phyloP scores from a whole-genome alignment of 2,113 vertebrate species.

The Gobius niger region DNA sequence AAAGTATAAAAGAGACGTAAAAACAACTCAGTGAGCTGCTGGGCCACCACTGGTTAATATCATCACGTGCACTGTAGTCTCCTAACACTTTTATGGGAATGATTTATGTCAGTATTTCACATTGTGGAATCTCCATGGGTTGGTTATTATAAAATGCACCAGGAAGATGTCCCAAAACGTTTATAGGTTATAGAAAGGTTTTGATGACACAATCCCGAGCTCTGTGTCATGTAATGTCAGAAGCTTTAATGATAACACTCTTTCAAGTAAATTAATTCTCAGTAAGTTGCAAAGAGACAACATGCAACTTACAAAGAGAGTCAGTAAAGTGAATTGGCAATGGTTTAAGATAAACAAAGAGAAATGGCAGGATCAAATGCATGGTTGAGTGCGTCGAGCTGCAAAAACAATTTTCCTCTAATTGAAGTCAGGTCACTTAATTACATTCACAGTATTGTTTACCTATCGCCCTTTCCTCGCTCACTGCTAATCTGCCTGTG shows the following conservation, averaged over 20 bases:
- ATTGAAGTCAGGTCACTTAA: constrained; percentile 65
- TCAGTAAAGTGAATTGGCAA: constrained; percentile 37
- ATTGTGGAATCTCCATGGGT: too few relatives aligned
- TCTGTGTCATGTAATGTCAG: neutral
- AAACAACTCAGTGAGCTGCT: too few relatives aligned
- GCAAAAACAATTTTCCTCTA: constrained; percentile 60
- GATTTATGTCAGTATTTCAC: too few relatives aligned
- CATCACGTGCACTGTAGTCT: too few relatives aligned
- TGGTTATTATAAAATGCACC: too few relatives aligned
- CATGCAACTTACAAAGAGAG: constrained; percentile 37
- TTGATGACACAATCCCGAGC: too few relatives aligned
- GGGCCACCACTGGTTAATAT: too few relatives aligned
- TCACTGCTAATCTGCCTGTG: constrained; percentile 37
- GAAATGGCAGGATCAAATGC: constrained; percentile 49
- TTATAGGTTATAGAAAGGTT: too few relatives aligned
- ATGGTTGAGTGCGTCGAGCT: constrained; percentile 39
- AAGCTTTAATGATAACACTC: neutral
- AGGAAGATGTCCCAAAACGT: too few relatives aligned
- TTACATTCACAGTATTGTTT: constrained; percentile 59
- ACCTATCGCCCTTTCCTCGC: constrained; percentile 35
- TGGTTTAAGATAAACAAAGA: constrained; percentile 45
- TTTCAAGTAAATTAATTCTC: constrained; percentile 3
- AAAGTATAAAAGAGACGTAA: too few relatives aligned
- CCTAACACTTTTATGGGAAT: too few relatives aligned
- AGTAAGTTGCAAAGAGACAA: constrained; percentile 38